Evolutionary conservation across 2,113 vertebrate species (phyloP).

Genomic region (Acinonyx jubatus): DNA sequence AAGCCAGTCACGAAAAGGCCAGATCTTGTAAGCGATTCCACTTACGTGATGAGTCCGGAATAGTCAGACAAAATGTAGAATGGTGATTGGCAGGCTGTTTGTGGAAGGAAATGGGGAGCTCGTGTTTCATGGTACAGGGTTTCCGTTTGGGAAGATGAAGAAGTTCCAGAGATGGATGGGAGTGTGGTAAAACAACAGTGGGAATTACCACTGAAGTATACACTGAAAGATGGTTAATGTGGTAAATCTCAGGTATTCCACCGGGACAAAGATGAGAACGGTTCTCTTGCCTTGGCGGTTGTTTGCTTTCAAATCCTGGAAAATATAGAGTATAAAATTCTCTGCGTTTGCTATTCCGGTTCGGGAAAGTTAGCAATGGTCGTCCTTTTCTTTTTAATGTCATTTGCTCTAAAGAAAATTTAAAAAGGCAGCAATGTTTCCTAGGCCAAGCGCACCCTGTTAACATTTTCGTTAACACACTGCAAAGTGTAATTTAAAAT

Average conservation of each 20-base stretch:
- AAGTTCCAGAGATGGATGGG: neutral
- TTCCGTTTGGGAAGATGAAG: neutral
- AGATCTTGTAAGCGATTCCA: neutral
- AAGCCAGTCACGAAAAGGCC: neutral
- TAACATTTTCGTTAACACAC: neutral
- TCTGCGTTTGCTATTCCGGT: neutral
- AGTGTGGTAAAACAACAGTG: rapidly evolving
- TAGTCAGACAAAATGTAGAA: neutral
- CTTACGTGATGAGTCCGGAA: neutral
- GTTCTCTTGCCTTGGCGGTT: neutral
- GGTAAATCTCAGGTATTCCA: neutral
- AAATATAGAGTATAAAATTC: neutral
- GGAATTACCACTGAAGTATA: too few relatives aligned
- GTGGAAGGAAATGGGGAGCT: neutral
- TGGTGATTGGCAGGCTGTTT: neutral
- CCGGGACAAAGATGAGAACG: neutral
- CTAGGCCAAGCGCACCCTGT: neutral
- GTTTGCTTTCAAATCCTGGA: neutral
- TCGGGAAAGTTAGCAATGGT: neutral
- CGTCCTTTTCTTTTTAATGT: neutral
- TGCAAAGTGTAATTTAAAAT: neutral
- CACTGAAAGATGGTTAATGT: neutral
- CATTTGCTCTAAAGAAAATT: neutral
- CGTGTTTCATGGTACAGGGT: neutral
- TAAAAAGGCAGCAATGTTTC: neutral